These are phyloP conservation scores for Mallotus villosus DNA, from an alignment of 2,797 vertebrate species.

Conservation along the genomic window DNA sequence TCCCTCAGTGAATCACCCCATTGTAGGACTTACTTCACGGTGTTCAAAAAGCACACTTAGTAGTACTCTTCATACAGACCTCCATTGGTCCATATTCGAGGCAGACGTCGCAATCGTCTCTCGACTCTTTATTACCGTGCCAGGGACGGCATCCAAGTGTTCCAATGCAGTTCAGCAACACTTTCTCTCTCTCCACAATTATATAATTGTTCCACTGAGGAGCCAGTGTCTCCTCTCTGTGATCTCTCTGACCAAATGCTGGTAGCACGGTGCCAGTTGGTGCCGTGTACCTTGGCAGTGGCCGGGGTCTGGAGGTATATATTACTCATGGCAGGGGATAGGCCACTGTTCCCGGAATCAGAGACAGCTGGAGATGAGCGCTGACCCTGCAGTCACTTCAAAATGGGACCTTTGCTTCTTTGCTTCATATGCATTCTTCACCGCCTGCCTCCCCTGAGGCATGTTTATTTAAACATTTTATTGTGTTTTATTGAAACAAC, in stretches of 20 bases:
- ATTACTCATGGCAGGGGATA: constrained; percentile 66
- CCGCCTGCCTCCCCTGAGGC: constrained; percentile 14
- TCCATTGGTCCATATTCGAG: background rate
- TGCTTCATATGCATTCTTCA: constrained; percentile 31
- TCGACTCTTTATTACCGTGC: background rate
- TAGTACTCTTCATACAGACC: background rate
- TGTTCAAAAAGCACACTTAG: background rate
- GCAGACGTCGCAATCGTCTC: background rate
- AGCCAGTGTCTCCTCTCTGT: constrained; percentile 17
- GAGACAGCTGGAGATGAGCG: constrained; percentile 59
- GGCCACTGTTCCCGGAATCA: constrained; percentile 70
- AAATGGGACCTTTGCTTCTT: constrained; percentile 18
- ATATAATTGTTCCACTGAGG: constrained; percentile 1
- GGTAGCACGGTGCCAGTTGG: constrained; percentile 43
- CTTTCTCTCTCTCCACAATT: constrained; percentile 7
- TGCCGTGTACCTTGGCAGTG: constrained; percentile 77
- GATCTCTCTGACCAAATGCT: constrained; percentile 56
- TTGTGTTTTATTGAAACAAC: constrained; percentile 40
- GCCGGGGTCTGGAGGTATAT: constrained; percentile 65
- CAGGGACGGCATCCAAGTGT: background rate
- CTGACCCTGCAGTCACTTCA: constrained; percentile 68
- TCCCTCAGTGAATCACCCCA: background rate
- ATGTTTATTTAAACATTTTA: constrained; percentile 35
- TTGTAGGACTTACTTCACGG: background rate
- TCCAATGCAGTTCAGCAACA: background rate